A percentile compares a stretch with the other conserved stretches of the same genome.
Conservation (phyloP, 2,888 invertebrate species). For the Nomada ferruginata region DNA sequence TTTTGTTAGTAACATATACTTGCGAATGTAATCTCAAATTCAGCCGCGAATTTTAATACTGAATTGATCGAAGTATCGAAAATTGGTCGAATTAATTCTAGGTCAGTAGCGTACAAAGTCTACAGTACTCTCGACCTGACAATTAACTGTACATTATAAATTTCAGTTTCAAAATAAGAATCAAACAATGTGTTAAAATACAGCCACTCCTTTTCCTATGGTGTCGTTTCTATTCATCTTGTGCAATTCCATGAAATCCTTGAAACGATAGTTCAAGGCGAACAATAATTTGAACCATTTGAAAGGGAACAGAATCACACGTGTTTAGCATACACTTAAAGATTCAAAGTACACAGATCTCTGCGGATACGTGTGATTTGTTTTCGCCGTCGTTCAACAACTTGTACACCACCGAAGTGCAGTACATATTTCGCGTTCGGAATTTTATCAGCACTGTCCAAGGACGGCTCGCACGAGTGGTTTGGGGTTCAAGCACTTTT, state of each 20-base stretch:
- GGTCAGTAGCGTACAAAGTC: neutral
- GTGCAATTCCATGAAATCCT: neutral
- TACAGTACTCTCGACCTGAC: too few relatives aligned
- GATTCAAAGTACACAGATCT: neutral
- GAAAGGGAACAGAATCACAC: neutral
- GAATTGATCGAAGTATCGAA: constrained; percentile 8
- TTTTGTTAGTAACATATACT: neutral
- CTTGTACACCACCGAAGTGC: neutral
- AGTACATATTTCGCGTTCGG: neutral
- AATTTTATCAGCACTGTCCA: constrained; percentile 5
- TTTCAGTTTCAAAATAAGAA: neutral
- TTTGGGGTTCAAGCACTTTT: too few relatives aligned
- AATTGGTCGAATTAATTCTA: constrained; percentile 21
- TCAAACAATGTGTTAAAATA: neutral
- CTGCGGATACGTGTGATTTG: neutral
- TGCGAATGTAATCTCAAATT: neutral
- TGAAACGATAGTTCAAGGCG: neutral
- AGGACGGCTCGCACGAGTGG: too few relatives aligned
- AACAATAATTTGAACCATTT: constrained; percentile 14
- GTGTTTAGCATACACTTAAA: too few relatives aligned
- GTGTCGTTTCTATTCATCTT: neutral
- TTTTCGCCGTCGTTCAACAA: neutral
- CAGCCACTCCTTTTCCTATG: neutral
- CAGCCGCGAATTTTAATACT: neutral
- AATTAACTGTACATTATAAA: neutral